Conservation (phyloP, 2,113 vertebrate genomes). For the Forbesichthys agassizii region DNA sequence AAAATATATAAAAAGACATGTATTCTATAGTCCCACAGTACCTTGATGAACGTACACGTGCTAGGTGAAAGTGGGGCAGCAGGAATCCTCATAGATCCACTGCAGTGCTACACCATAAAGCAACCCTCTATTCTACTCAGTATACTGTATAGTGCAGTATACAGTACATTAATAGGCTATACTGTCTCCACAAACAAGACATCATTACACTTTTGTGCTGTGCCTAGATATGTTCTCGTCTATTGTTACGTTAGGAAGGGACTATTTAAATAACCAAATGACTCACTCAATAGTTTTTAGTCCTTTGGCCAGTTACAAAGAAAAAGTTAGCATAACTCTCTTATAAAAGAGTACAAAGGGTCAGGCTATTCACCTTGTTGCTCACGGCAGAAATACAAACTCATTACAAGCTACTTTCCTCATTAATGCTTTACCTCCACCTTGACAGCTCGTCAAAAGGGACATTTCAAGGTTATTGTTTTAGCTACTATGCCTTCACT, state of each 20-base stretch:
- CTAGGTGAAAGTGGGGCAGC: conserved; percentile 58
- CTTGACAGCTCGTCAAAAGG: conserved; percentile 40
- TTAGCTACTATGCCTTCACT: conserved; percentile 12
- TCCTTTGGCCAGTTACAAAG: neutral
- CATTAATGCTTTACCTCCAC: conserved; percentile 33
- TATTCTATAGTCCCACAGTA: conserved; percentile 9
- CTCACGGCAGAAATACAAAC: conserved; percentile 49
- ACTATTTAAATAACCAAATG: too few species aligned
- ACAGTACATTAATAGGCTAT: too few species aligned
- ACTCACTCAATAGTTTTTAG: too few species aligned
- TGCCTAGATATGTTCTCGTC: too few species aligned
- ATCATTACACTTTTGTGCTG: too few species aligned
- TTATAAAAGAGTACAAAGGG: conserved; percentile 28
- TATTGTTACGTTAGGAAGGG: too few species aligned
- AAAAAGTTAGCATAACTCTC: conserved; percentile 24
- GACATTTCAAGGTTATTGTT: conserved; percentile 2
- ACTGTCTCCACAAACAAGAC: too few species aligned
- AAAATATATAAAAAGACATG: too few species aligned
- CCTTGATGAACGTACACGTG: conserved; percentile 48
- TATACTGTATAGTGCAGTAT: neutral
- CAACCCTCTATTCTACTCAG: neutral
- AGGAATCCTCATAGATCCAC: conserved; percentile 15
- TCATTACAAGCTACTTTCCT: conserved; percentile 43
- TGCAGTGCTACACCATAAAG: conserved; percentile 9
- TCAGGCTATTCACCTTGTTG: conserved; percentile 39